Percentiles rank a stretch among this genome's conserved stretches.
phyloP scores from a whole-genome alignment of 30 jellyfish, hydroid and myxozoan genomes.

The Rhopilema esculentum region DNA sequence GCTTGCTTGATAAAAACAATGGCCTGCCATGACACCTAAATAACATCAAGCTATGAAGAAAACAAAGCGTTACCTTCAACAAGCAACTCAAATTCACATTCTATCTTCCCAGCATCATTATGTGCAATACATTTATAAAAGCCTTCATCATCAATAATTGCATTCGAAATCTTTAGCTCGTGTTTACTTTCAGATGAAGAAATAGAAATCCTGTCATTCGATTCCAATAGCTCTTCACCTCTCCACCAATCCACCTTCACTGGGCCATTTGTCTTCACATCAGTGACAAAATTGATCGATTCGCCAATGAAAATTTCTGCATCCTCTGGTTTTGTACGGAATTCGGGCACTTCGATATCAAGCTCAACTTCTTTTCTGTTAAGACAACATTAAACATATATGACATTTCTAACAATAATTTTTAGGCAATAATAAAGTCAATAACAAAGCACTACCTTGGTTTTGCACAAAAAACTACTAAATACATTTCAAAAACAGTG shows the following conservation, averaged over 20 bases:
- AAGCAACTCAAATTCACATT: slow-evolving; percentile 83
- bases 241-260: slow-evolving; percentile 61
- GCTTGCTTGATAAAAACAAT: too few relatives aligned
- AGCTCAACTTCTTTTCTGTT: neutral
- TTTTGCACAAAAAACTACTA: too few relatives aligned
- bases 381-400: neutral
- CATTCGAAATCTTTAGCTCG: slow-evolving; percentile 43
- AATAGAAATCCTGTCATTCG: slow-evolving; percentile 47
- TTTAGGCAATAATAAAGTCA: neutral
- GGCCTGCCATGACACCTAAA: too few relatives aligned
- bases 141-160: slow-evolving; percentile 89
- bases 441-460: neutral
- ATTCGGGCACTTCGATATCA: slow-evolving; percentile 27
- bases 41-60: neutral
- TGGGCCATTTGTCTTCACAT: slow-evolving; percentile 22
- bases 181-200: slow-evolving; percentile 36
- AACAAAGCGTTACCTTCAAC: slow-evolving; percentile 86
- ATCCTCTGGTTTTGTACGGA: slow-evolving; percentile 45
- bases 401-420: neutral
- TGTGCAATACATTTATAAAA: slow-evolving; percentile 77
- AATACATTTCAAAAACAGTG: too few relatives aligned
- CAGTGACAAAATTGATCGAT: slow-evolving; percentile 30
- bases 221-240: slow-evolving; percentile 36
- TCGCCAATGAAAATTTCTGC: slow-evolving; percentile 54
- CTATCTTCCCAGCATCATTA: slow-evolving; percentile 81